Percentiles rank a stretch among this genome's conserved stretches.
Conservation (phyloP, 2,888 invertebrate genomes). For the Trissoscelio sp. region DNA sequence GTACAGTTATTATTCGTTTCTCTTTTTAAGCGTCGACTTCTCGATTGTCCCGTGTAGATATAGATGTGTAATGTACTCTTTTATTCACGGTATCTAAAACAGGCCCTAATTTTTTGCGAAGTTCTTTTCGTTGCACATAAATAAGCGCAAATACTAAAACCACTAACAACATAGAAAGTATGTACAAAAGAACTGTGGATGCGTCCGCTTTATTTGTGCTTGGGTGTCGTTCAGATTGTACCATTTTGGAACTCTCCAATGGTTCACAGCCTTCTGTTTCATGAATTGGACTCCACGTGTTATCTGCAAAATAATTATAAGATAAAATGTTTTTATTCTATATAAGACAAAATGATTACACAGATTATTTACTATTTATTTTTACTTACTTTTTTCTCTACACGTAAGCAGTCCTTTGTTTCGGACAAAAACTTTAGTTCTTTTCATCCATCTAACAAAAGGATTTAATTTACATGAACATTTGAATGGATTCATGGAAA, state of each 20-base stretch:
- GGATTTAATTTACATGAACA: slow-evolving; percentile 87
- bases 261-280: slow-evolving; percentile 53
- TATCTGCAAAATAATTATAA: slow-evolving; percentile 43
- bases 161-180: slow-evolving; percentile 83
- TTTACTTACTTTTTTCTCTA: slow-evolving; percentile 73
- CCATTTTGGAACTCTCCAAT: slow-evolving; percentile 29
- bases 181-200: slow-evolving; percentile 74
- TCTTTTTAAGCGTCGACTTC: slow-evolving; percentile 74
- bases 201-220: slow-evolving; percentile 60
- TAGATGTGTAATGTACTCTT: slow-evolving; percentile 90
- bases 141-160: slow-evolving; percentile 85
- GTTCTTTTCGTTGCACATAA: slow-evolving; percentile 86
- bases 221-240: slow-evolving; percentile 30
- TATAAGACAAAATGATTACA: too few relatives aligned
- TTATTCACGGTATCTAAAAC: slow-evolving; percentile 87
- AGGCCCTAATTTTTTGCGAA: slow-evolving; percentile 86
- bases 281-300: slow-evolving; percentile 30
- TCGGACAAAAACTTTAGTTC: slow-evolving; percentile 86
- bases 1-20: slow-evolving; percentile 28
- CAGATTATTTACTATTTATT: neutral
- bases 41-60: slow-evolving; percentile 86
- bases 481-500: slow-evolving; percentile 88
- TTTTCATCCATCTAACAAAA: slow-evolving; percentile 87
- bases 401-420: slow-evolving; percentile 86
- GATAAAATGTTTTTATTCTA: neutral